A percentile compares a stretch with the other conserved stretches of the same genome.
Conservation (phyloP, 2,113 vertebrate species). For the Sus scrofa region DNA sequence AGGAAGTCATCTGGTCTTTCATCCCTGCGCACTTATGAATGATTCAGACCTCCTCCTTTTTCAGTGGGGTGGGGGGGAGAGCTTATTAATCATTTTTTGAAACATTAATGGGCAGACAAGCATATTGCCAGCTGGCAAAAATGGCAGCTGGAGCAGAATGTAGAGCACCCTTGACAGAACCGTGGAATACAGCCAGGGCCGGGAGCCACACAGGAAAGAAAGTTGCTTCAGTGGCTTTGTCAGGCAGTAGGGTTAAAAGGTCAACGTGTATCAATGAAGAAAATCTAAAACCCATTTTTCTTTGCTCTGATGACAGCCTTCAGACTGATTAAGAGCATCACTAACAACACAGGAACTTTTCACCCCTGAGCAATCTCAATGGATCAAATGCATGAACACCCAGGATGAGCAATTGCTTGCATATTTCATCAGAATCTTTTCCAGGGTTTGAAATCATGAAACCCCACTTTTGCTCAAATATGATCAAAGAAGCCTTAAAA, state of each 20-base stretch:
- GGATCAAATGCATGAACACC: slow-evolving; percentile 41
- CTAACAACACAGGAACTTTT: slow-evolving; percentile 32
- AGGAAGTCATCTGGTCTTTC: not conserved
- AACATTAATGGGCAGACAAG: slow-evolving; percentile 62
- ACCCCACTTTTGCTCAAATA: not conserved
- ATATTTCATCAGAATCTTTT: slow-evolving; percentile 49
- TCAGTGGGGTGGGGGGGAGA: not conserved
- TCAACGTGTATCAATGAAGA: slow-evolving; percentile 65
- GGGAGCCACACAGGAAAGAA: not conserved
- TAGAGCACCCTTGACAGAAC: not conserved
- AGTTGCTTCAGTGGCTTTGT: slow-evolving; percentile 15
- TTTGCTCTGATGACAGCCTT: slow-evolving; percentile 60
- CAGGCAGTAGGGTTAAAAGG: slow-evolving; percentile 66
- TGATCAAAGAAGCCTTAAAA: not conserved
- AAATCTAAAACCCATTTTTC: slow-evolving; percentile 68
- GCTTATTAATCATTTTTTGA: slow-evolving; percentile 70
- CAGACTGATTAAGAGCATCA: slow-evolving; percentile 56
- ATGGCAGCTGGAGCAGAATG: slow-evolving; percentile 35
- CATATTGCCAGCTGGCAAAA: slow-evolving; percentile 22
- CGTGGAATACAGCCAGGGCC: not conserved
- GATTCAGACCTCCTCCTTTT: not conserved
- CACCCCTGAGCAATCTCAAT: not conserved
- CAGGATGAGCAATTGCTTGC: not conserved
- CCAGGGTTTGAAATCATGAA: not conserved
- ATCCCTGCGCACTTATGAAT: slow-evolving; percentile 33